These are phyloP conservation scores for Aleiodes sp. DNA, from an alignment of 1,140 invertebrate species.

Conservation along the genomic window DNA sequence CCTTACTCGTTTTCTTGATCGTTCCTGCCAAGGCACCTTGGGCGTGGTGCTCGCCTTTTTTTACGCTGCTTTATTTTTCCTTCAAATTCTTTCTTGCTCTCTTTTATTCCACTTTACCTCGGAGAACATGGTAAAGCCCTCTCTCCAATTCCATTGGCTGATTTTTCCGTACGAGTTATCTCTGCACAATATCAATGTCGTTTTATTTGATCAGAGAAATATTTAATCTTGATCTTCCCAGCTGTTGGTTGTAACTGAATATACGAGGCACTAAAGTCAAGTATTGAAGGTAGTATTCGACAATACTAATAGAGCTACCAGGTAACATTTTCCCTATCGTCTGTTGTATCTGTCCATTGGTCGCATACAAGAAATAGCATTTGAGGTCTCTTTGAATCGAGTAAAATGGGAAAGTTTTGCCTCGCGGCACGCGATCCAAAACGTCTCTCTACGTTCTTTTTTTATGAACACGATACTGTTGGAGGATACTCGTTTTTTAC, in stretches of 20 bases:
- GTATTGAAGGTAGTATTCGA: slow-evolving; percentile 44
- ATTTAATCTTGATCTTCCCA: slow-evolving; percentile 11
- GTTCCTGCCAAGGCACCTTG: slow-evolving; percentile 52
- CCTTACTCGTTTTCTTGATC: slow-evolving; percentile 28
- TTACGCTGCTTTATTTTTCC: slow-evolving; percentile 18
- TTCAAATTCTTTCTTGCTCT: neutral
- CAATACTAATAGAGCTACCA: slow-evolving; percentile 50
- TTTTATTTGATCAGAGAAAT: slow-evolving; percentile 16
- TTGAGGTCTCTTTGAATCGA: neutral
- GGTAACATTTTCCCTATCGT: slow-evolving; percentile 46
- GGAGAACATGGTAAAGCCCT: neutral
- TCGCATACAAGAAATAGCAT: slow-evolving; percentile 26
- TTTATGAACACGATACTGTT: neutral
- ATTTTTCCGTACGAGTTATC: neutral
- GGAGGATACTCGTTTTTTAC: slow-evolving; percentile 1
- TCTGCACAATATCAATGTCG: neutral
- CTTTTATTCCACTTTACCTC: neutral
- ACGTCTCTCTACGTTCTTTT: neutral
- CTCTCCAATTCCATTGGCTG: slow-evolving; percentile 9
- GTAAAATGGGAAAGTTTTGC: slow-evolving; percentile 52
- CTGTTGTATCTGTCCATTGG: slow-evolving; percentile 48
- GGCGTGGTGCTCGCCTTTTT: slow-evolving; percentile 55
- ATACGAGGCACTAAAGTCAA: slow-evolving; percentile 8
- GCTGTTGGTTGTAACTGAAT: neutral
- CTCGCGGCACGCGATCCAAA: slow-evolving; percentile 46